These are phyloP conservation scores for Sclerurus mexicanus DNA, from an alignment of 2,113 vertebrate genomes.

Conservation along the genomic window DNA sequence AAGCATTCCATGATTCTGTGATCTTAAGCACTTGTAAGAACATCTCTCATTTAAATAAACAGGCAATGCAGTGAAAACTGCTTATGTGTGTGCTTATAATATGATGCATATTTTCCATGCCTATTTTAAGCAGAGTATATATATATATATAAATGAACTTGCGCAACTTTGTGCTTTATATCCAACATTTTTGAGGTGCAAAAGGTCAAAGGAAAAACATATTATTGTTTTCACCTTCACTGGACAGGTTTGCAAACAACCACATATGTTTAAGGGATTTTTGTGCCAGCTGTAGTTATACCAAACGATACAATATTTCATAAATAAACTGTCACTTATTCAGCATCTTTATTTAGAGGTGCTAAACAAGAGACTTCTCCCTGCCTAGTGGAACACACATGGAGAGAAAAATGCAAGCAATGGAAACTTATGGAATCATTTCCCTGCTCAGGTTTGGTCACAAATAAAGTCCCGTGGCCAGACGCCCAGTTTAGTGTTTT, in stretches of 20 bases:
- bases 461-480: neutral
- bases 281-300: slow-evolving; percentile 51
- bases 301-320: slow-evolving; percentile 42
- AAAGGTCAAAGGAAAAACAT: slow-evolving; percentile 26
- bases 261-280: slow-evolving; percentile 52
- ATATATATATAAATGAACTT: neutral
- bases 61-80: neutral
- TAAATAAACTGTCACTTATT: slow-evolving; percentile 59
- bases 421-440: slow-evolving; percentile 8
- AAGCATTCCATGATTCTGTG: neutral
- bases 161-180: neutral
- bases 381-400: neutral
- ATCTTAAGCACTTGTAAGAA: neutral
- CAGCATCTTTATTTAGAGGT: slow-evolving; percentile 61
- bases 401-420: slow-evolving; percentile 9
- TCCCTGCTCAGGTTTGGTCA: neutral
- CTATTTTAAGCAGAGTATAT: neutral
- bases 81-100: neutral
- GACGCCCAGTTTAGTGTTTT: neutral
- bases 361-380: slow-evolving; percentile 41
- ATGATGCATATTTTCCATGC: neutral
- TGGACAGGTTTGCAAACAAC: slow-evolving; percentile 56
- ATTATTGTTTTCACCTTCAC: slow-evolving; percentile 48
- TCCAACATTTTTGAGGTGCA: neutral
- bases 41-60: neutral